phyloP scores from a whole-genome alignment of 2,888 invertebrate species.

The Argyresthia goedartella region DNA sequence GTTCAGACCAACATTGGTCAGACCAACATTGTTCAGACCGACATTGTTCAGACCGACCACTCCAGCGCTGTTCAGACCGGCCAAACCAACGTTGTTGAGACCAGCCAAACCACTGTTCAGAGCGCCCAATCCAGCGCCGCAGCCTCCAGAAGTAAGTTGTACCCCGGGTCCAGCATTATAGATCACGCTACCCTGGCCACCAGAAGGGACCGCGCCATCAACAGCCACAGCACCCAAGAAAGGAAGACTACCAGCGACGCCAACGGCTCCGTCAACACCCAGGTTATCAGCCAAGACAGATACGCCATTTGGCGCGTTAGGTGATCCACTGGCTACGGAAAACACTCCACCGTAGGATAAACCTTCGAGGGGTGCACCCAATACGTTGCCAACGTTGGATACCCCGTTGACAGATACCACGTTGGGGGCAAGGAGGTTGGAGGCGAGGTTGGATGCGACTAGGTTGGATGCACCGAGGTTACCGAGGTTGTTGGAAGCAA shows the following conservation, averaged over 20 bases:
- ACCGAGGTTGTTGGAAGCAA: not conserved
- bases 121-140: not conserved
- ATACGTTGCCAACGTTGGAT: not conserved
- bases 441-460: not conserved
- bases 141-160: not conserved
- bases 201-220: not conserved
- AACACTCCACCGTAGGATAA: not conserved
- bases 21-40: too few species aligned
- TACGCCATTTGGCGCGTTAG: not conserved
- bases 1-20: too few species aligned
- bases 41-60: not conserved
- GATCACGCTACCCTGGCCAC: not conserved
- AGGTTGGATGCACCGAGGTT: not conserved
- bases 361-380: not conserved
- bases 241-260: not conserved
- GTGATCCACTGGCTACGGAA: constrained; percentile 1
- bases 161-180: not conserved
- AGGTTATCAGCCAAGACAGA: not conserved
- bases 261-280: not conserved
- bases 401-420: not conserved
- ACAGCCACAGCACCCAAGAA: not conserved
- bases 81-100: not conserved
- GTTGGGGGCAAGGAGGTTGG: not conserved
- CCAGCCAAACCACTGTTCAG: not conserved
- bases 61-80: too few species aligned